These are phyloP conservation scores for Phaethornis superciliosus DNA, from an alignment of 2,113 vertebrate species.

Conservation along the genomic window DNA sequence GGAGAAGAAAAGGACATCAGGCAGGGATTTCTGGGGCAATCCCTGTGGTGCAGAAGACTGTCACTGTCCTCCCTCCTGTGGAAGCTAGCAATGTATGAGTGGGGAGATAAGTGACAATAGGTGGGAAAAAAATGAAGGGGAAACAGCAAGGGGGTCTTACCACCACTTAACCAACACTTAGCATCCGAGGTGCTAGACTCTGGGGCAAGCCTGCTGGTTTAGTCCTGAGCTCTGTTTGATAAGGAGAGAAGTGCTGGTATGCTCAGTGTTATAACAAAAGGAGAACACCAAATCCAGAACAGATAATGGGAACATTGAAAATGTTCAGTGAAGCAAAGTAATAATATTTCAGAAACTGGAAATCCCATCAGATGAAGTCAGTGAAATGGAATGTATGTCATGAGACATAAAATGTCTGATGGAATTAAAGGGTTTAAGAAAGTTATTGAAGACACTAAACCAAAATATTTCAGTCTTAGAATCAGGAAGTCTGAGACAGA, in stretches of 20 bases:
- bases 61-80: background rate
- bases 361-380: conserved; percentile 38
- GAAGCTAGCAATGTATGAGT: background rate
- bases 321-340: background rate
- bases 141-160: background rate
- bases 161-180: background rate
- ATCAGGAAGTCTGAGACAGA: conserved; percentile 30
- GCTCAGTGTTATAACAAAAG: background rate
- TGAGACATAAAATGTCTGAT: conserved; percentile 25
- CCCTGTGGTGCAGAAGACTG: background rate
- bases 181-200: background rate
- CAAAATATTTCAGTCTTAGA: conserved; percentile 42
- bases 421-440: conserved; percentile 42
- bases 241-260: background rate
- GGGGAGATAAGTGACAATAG: background rate
- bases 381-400: conserved; percentile 32
- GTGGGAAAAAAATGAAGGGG: accelerated
- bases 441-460: conserved; percentile 24
- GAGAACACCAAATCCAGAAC: background rate
- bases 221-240: background rate
- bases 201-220: background rate
- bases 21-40: background rate
- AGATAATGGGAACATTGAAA: background rate
- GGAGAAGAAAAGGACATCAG: background rate
- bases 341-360: conserved; percentile 29